Conservation (phyloP, 2,888 invertebrate genomes). For the Lithophane socia region DNA sequence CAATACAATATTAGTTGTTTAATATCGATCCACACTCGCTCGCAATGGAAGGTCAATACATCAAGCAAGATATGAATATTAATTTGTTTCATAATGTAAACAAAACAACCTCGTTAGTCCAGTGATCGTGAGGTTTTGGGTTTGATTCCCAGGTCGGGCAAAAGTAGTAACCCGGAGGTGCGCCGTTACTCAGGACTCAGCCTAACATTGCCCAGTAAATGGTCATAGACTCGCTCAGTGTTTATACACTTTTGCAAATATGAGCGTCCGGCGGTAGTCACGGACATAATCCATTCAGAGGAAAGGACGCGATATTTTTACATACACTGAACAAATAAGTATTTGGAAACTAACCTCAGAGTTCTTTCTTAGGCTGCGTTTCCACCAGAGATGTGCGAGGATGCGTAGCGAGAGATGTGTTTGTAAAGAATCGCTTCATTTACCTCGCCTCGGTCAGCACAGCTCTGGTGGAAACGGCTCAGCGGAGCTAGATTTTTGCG, state of each 20-base stretch:
- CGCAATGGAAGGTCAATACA: neutral
- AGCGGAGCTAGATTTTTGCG: no score
- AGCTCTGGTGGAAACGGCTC: no score
- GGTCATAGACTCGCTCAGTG: neutral
- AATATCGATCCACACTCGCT: slow-evolving; percentile 40
- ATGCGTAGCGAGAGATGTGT: no score
- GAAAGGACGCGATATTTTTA: neutral
- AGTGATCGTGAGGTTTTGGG: neutral
- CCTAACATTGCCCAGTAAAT: neutral
- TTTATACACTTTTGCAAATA: neutral
- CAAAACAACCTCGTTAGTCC: neutral
- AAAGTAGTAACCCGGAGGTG: no score
- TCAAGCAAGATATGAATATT: slow-evolving; percentile 17
- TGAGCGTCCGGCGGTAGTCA: no score
- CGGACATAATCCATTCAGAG: neutral
- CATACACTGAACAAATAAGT: neutral
- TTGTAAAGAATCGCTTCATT: no score
- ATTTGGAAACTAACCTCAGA: neutral
- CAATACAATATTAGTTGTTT: slow-evolving; percentile 46
- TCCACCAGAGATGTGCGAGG: no score
- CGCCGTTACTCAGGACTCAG: no score
- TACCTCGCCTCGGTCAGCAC: no score
- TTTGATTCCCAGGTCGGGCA: neutral
- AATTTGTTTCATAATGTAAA: neutral
- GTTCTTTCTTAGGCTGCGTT: neutral